Base-by-base conservation (phyloP, 2,797 vertebrate genomes). In the Odontamblyopus rebecca region DNA sequence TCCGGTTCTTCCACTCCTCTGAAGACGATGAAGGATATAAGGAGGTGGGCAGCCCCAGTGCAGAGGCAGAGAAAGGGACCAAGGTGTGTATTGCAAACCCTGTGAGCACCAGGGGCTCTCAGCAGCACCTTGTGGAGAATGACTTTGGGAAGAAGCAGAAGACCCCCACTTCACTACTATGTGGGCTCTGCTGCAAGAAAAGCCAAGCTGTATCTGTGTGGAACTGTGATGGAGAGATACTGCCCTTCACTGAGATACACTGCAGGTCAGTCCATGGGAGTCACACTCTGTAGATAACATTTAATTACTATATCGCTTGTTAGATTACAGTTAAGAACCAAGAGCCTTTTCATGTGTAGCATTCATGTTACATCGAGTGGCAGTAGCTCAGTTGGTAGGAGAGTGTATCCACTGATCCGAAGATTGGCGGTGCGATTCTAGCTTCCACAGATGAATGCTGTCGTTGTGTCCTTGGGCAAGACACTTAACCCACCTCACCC, bases 221-320 rank as follows among this genome's bases (percentile, higher is more conserved):
- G 95, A 96, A 95, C 89, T 96, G 95, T 13, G 95, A 96, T 13
- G 95, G 95, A 63, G 95, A 96, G 85, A 88, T 94, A 54, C 85
- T 96, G 66, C 82, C 92, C 3, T 84, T 87, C 61, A 86, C 91
- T 0, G 80, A 94, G 38, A 91, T 96, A 72, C 81, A 82, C 57
- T 91, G 92, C 92, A 93, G 89, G 94, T 93, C 73, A 81, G 76
- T 27, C 13, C 54, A 27, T 50, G 6, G 11, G 15, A 15, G 13
- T 15, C 18, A 53, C 51, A 41, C 15, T 67, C 27, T 29, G 30
- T 29, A 29, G 26, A 30, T 15, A 6, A 15, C 50, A 51, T 44
- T 44, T 44, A 13, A 12, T 12, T 44, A 19, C 0, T 51, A 19
- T 16, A 19, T 51, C 19, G 50, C 6, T 5, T 19, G 16, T 51